phyloP scores from a whole-genome alignment of 2,888 invertebrate genomes.

The Ichneumoninae sp. region DNA sequence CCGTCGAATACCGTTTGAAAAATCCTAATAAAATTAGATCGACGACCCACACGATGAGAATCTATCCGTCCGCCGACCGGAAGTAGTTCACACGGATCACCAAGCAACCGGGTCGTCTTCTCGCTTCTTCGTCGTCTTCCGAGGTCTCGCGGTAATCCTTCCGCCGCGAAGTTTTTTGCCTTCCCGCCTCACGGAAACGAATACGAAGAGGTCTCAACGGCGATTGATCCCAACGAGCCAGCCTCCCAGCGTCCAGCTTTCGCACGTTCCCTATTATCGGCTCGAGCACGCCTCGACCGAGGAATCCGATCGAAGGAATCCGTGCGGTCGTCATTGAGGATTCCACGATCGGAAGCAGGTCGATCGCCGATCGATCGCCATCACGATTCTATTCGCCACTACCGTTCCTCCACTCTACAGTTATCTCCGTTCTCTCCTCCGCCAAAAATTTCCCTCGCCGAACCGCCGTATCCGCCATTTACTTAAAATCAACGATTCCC shows the following conservation, averaged over 20 bases:
- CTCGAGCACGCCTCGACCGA: constrained; percentile 31
- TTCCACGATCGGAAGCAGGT: constrained; percentile 59
- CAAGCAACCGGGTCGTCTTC: constrained; percentile 74
- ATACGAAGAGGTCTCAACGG: constrained; percentile 35
- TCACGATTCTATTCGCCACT: constrained; percentile 47
- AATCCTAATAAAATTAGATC: constrained; percentile 59
- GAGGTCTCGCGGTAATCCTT: constrained; percentile 38
- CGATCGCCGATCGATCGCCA: constrained; percentile 40
- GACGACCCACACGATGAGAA: constrained; percentile 62
- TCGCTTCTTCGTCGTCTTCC: constrained; percentile 21
- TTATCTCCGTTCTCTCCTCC: constrained; percentile 1
- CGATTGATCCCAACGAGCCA: constrained; percentile 34
- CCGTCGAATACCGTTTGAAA: constrained; percentile 52
- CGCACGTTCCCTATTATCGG: constrained; percentile 63
- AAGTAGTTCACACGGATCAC: constrained; percentile 75
- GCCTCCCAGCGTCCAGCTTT: constrained; percentile 47
- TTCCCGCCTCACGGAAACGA: constrained; percentile 42
- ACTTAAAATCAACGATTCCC: constrained; percentile 61
- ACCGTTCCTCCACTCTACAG: not conserved
- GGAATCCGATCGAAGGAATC: constrained; percentile 49
- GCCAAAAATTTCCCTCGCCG: constrained; percentile 8
- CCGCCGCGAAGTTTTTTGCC: constrained; percentile 67
- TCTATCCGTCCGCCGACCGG: constrained; percentile 69
- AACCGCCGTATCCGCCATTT: constrained; percentile 28
- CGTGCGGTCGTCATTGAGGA: constrained; percentile 39